These are phyloP conservation scores for Pachycephus smyrnensis DNA, from an alignment of 2,888 invertebrate species.

Conservation along the genomic window DNA sequence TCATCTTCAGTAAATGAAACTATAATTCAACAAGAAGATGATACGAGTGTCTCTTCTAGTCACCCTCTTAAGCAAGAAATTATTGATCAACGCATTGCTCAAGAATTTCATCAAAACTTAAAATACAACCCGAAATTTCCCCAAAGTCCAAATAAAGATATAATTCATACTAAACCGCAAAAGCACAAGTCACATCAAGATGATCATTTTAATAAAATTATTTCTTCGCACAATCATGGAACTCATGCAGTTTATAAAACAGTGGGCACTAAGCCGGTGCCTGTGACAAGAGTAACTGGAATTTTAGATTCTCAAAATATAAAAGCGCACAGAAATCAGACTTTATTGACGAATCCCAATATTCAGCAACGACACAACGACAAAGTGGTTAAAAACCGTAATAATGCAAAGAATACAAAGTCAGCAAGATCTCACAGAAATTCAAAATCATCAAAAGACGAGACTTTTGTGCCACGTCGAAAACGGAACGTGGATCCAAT, in stretches of 20 bases:
- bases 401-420: not conserved
- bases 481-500: constrained; percentile 12
- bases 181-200: not conserved
- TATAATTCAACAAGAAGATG: not conserved
- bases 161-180: not conserved
- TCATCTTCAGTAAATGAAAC: not conserved
- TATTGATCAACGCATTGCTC: not conserved
- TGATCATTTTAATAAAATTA: not conserved
- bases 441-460: constrained; percentile 1
- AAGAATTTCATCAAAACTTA: not conserved
- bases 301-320: not conserved
- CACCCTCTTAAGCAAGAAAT: not conserved
- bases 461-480: constrained; percentile 19
- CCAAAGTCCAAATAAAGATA: not conserved
- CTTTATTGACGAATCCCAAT: not conserved
- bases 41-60: not conserved
- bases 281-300: not conserved
- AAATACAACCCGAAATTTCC: not conserved
- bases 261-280: not conserved
- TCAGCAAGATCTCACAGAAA: not conserved
- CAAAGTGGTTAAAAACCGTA: not conserved
- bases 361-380: not conserved
- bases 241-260: not conserved
- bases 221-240: not conserved
- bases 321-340: not conserved